Conservation (phyloP, 2,888 invertebrate genomes). For the Dromius quadrimaculatus region DNA sequence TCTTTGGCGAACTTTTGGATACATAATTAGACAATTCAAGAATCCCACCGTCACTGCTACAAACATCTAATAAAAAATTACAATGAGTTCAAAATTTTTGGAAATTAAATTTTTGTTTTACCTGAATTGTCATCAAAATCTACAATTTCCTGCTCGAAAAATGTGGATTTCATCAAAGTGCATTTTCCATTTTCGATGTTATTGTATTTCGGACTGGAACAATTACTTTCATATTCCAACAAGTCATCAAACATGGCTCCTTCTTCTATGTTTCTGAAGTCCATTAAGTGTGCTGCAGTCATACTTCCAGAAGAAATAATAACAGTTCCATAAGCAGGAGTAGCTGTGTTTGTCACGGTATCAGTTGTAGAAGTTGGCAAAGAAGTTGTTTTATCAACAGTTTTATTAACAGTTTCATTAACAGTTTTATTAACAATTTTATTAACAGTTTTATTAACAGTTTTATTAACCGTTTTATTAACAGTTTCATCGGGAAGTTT, state of each 20-base stretch:
- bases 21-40: conserved; percentile 33
- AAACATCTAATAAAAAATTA: conserved; percentile 36
- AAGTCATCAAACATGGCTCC: neutral
- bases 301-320: neutral
- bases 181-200: conserved; percentile 3
- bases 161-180: conserved; percentile 39
- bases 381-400: neutral
- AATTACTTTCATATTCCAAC: neutral
- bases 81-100: neutral
- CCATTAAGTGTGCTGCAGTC: too few relatives aligned
- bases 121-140: conserved; percentile 28
- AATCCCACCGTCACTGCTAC: conserved; percentile 23
- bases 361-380: neutral
- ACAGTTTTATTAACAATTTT: neutral
- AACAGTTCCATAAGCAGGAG: too few relatives aligned
- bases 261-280: neutral
- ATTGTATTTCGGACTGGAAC: neutral
- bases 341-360: too few relatives aligned
- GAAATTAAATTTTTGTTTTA: neutral
- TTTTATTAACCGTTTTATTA: neutral
- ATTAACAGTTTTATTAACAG: neutral
- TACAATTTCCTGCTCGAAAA: conserved; percentile 27
- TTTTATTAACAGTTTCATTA: neutral
- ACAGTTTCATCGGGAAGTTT: too few relatives aligned
- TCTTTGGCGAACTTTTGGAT: conserved; percentile 29